Conservation (phyloP, 2,113 vertebrate genomes). For the Trachemys scripta region DNA sequence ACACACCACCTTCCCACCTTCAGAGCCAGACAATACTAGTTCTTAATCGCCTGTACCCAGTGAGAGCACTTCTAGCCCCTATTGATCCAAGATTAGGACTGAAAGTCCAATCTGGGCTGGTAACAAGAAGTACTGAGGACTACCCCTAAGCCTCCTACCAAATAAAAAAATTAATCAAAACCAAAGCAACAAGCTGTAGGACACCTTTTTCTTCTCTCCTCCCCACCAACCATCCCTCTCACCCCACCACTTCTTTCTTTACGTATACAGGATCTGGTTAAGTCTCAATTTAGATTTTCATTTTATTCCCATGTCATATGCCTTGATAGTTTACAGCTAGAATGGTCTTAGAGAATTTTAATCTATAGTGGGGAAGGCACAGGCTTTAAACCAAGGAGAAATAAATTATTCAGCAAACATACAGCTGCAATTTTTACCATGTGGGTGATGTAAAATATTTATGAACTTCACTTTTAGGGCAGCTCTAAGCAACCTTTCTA, state of each 20-base stretch:
- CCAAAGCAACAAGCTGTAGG: neutral
- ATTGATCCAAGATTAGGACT: neutral
- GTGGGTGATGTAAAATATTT: slow-evolving; percentile 11
- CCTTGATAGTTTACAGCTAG: neutral
- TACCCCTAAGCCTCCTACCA: neutral
- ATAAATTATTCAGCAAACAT: slow-evolving; percentile 59
- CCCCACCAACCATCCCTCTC: neutral
- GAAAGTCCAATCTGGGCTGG: slow-evolving; percentile 22
- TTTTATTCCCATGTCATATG: neutral
- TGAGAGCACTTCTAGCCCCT: neutral
- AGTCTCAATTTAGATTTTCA: neutral
- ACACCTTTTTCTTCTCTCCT: fast-evolving
- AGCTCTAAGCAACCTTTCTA: slow-evolving; percentile 15
- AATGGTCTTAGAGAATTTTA: neutral
- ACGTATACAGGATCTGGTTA: neutral
- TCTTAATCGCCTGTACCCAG: neutral
- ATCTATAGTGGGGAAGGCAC: slow-evolving; percentile 30
- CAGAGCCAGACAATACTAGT: neutral
- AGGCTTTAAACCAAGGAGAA: neutral
- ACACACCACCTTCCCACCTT: neutral
- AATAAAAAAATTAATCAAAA: neutral
- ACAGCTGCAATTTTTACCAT: slow-evolving; percentile 26
- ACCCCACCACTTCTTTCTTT: neutral
- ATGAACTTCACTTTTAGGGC: slow-evolving; percentile 25
- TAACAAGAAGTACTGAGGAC: neutral